A percentile compares a stretch with the other conserved stretches of the same genome.
phyloP scores from a whole-genome alignment of 2,888 invertebrate genomes.

The Dryococelus australis region DNA sequence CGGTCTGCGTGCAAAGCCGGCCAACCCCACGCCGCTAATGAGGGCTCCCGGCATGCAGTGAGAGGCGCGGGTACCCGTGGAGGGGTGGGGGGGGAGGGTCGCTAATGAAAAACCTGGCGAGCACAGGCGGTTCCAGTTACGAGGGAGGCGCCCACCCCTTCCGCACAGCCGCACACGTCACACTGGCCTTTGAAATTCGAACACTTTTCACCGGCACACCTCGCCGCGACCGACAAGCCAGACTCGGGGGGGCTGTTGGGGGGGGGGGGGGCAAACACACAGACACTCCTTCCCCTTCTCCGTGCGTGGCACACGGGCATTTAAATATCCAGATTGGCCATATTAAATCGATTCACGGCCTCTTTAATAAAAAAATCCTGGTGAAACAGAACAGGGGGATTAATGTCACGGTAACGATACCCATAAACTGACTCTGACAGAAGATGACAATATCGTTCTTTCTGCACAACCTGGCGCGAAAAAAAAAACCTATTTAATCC shows the following conservation, averaged over 20 bases:
- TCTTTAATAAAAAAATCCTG: neutral
- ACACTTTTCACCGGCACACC: constrained; percentile 29
- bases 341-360: neutral
- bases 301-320: neutral
- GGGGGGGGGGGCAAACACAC: neutral
- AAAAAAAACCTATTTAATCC: neutral
- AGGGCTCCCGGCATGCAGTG: constrained; percentile 10
- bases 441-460: neutral
- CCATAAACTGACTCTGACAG: neutral
- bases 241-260: constrained; percentile 50
- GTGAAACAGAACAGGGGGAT: constrained; percentile 9
- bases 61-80: neutral
- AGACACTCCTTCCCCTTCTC: neutral
- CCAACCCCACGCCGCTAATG: neutral
- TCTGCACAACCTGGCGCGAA: neutral
- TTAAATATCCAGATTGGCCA: constrained; percentile 8
- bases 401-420: neutral
- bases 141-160: neutral
- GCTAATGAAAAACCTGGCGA: constrained; percentile 28
- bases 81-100: neutral
- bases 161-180: constrained; percentile 31
- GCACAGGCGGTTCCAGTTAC: constrained; percentile 28
- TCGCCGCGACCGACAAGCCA: constrained; percentile 38
- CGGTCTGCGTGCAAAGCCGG: neutral
- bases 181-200: constrained; percentile 25